Evolutionary conservation across 2,888 invertebrate genomes (phyloP), one percentile per base, ranked within the genome.

Genomic region (Protonemura montana): DNA sequence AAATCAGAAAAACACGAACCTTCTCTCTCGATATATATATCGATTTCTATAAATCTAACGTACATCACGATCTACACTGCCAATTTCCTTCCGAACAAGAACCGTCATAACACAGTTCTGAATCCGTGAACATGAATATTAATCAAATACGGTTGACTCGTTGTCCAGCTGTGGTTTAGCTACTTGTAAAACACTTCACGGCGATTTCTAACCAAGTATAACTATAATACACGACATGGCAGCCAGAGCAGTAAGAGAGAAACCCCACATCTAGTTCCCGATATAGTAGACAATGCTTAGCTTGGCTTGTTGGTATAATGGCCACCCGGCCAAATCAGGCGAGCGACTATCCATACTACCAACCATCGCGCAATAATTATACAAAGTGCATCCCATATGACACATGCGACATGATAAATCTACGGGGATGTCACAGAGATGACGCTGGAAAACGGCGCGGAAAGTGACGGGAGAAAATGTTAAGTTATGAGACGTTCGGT

Each of bases 141-240:
- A 78, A n/a, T 82, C 25, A 35, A 35, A 35, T 35, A 35, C 35
- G 35, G 3, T 35, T 35, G 35, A n/a, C 26, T 83, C 42, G 35
- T 41, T 30, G 82, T 83, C 82, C 26, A 83, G 82, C 82, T 83
- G 42, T 83, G 41, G n/a, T 35, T 83, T 2, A 27, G 27, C 82
- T 83, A 83, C 82, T 83, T 83, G 82, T 41, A 35, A 83, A 16
- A 26, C 82, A 83, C 42, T 83, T 41, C 82, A 83, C 82, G 82
- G 82, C 41, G 82, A 42, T 83, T 78, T n/a, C 6, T 25, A 78
- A 83, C 41, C 82, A 83, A 83, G 78, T 78, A 78, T 83, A 30
- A 29, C 16, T 10, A 83, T 30, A 25, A 26, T 26, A 83, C n/a
- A 25, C 1, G 25, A 41, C 30, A 25, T 29, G n/a, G 59, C 59